Percentiles rank a stretch among this genome's conserved stretches.
phyloP scores from a whole-genome alignment of 2,113 vertebrate genomes.

The Tonatia bakeri region DNA sequence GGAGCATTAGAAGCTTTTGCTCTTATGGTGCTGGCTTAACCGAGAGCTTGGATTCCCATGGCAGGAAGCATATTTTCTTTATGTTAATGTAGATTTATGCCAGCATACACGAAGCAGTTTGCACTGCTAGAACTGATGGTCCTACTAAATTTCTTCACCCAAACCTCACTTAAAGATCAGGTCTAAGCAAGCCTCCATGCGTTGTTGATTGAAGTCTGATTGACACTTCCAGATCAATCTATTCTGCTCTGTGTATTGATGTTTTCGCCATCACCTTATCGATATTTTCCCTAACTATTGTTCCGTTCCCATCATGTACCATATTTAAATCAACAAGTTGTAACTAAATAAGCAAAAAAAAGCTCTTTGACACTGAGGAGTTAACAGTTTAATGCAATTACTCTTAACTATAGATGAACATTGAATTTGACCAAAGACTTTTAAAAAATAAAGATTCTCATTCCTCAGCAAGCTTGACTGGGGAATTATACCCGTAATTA shows the following conservation, averaged over 20 bases:
- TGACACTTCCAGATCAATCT: background rate
- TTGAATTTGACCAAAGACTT: background rate
- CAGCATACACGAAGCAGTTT: background rate
- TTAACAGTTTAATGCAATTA: background rate
- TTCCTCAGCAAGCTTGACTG: background rate
- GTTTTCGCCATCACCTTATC: background rate
- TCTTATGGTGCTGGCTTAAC: background rate
- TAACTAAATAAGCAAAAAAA: background rate
- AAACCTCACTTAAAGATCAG: background rate
- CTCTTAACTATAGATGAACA: background rate
- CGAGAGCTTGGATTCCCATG: background rate
- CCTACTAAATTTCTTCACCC: background rate
- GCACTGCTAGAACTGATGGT: background rate
- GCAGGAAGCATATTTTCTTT: background rate
- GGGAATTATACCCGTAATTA: background rate
- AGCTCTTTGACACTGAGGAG: background rate
- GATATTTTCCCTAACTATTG: background rate
- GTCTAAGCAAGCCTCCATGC: background rate
- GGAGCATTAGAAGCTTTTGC: background rate
- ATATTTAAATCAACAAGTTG: background rate
- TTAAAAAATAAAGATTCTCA: background rate
- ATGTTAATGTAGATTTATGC: background rate
- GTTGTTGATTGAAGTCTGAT: background rate
- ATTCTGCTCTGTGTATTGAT: background rate
- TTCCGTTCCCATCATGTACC: background rate